A percentile compares a stretch with the other conserved stretches of the same genome.
phyloP scores from a whole-genome alignment of 2,797 vertebrate species.

The Hozukius guyotensis region DNA sequence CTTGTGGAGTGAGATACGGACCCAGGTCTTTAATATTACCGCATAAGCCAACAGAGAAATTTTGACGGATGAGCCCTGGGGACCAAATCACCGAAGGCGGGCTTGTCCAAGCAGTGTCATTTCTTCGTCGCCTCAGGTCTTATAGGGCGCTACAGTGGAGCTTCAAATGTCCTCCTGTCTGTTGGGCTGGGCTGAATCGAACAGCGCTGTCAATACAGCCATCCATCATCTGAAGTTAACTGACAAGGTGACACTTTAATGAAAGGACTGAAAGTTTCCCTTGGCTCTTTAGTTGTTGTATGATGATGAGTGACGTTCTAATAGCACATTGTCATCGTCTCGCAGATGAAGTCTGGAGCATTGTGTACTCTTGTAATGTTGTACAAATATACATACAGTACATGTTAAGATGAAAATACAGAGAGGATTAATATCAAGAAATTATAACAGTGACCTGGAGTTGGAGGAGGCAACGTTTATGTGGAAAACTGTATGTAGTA shows the following conservation, averaged over 20 bases:
- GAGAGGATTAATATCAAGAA: background rate
- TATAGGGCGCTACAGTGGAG: background rate
- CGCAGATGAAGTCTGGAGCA: conserved; percentile 1
- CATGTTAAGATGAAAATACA: background rate
- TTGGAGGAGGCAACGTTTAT: background rate
- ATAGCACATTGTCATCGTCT: conserved; percentile 14
- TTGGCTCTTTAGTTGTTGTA: conserved; percentile 24
- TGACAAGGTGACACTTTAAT: conserved; percentile 63
- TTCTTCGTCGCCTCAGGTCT: conserved; percentile 24
- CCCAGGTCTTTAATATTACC: conserved; percentile 19
- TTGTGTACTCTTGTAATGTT: background rate
- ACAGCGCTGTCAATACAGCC: conserved; percentile 34
- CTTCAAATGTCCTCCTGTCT: conserved; percentile 13
- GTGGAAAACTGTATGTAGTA: background rate
- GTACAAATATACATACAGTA: background rate
- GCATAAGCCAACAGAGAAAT: background rate
- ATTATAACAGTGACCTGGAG: background rate
- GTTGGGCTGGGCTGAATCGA: conserved; percentile 8
- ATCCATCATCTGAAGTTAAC: conserved; percentile 57
- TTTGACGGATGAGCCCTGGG: conserved; percentile 32
- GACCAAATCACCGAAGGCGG: conserved; percentile 15
- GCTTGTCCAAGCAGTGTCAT: conserved; percentile 27
- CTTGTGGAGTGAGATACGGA: conserved; percentile 30
- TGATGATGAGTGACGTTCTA: conserved; percentile 32
- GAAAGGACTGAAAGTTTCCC: conserved; percentile 21